Conservation (phyloP, 2,888 invertebrate genomes). For the Lasioglossum oenotherae region DNA sequence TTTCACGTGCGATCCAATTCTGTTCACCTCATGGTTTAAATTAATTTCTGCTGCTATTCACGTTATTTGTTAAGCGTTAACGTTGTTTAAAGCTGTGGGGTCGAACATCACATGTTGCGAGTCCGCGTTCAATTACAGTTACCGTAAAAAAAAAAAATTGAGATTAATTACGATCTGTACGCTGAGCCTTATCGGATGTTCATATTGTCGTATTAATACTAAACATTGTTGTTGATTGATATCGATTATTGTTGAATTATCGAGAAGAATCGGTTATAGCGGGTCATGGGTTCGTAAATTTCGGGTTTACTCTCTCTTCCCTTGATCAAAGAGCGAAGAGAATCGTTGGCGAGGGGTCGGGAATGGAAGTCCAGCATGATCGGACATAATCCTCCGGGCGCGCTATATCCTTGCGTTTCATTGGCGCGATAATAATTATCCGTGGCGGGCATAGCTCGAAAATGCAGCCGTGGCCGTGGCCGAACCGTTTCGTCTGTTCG, state of each 20-base stretch:
- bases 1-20: slow-evolving; percentile 8
- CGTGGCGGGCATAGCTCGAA: slow-evolving; percentile 42
- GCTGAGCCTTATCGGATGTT: background rate
- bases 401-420: slow-evolving; percentile 44
- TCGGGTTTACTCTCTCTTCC: slow-evolving; percentile 15
- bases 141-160: background rate
- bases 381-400: slow-evolving; percentile 40
- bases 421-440: slow-evolving; percentile 65
- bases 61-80: background rate
- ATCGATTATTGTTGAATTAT: background rate
- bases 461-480: slow-evolving; percentile 36
- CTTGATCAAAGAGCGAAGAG: background rate
- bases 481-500: slow-evolving; percentile 53
- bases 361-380: slow-evolving; percentile 16
- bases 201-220: no score
- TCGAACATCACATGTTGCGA: background rate
- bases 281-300: slow-evolving; percentile 7
- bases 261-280: background rate
- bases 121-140: background rate
- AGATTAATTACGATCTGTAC: background rate
- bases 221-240: background rate
- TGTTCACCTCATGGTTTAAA: slow-evolving; percentile 4
- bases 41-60: background rate
- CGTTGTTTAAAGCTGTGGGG: background rate
- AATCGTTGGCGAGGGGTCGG: background rate